These are phyloP conservation scores for Phataginus tricuspis DNA, from an alignment of 2,797 vertebrate genomes.

Conservation along the genomic window DNA sequence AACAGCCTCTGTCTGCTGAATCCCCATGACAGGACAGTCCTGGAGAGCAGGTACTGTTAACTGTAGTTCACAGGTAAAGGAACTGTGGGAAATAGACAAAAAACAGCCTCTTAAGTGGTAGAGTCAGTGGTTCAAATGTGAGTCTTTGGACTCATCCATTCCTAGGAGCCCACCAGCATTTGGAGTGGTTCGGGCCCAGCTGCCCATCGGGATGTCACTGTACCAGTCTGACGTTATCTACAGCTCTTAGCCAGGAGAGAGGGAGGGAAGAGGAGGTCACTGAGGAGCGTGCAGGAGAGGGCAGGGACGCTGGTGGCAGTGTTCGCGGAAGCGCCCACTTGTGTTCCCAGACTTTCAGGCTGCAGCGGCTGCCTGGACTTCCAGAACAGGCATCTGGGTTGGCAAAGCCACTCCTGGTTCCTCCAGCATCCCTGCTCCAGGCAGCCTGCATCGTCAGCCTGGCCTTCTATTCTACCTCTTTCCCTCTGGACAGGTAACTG, in stretches of 20 bases:
- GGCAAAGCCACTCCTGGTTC: not conserved
- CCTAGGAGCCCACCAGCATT: not conserved
- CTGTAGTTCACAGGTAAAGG: not conserved
- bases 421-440: not conserved
- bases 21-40: too few relatives aligned
- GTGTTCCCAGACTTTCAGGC: not conserved
- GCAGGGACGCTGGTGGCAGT: not conserved
- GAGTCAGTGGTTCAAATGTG: not conserved
- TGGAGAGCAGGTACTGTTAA: not conserved
- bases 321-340: not conserved
- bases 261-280: not conserved
- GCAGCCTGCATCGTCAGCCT: not conserved
- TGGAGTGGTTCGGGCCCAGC: not conserved
- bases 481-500: rapidly evolving
- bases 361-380: not conserved
- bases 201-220: rapidly evolving
- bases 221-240: not conserved
- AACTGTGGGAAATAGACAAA: too few relatives aligned
- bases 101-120: not conserved
- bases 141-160: not conserved
- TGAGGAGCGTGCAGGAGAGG: not conserved
- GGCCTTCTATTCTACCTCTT: too few relatives aligned
- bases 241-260: not conserved
- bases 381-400: not conserved
- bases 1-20: not conserved